phyloP scores from a whole-genome alignment of 2,888 invertebrate genomes.

The Drosophila putrida region DNA sequence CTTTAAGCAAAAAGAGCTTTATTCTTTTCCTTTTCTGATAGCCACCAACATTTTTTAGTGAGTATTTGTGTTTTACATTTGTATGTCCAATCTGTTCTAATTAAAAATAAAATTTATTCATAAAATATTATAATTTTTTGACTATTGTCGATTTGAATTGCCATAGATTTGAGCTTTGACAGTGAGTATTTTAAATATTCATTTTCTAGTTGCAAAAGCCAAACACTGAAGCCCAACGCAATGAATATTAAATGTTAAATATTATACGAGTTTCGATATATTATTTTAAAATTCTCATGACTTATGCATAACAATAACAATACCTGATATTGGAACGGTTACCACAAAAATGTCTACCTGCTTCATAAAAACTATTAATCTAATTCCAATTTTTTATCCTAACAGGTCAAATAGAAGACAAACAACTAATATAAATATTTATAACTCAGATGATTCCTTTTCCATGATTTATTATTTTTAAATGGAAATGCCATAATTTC shows the following conservation, averaged over 20 bases:
- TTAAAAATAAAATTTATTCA: constrained; percentile 12
- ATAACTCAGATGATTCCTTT: no score
- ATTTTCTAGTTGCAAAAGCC: constrained; percentile 58
- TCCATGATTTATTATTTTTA: no score
- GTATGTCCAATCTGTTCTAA: no score
- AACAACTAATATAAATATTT: no score
- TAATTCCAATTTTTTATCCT: no score
- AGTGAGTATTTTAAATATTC: constrained; percentile 55
- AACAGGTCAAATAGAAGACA: no score
- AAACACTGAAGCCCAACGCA: constrained; percentile 30
- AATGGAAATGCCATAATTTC: no score
- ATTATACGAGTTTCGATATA: background rate
- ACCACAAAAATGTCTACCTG: no score
- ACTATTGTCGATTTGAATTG: constrained; percentile 52
- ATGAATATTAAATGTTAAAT: constrained; percentile 33
- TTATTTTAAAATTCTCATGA: background rate
- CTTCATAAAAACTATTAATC: no score
- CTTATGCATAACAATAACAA: no score
- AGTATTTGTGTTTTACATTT: background rate
- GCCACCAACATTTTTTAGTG: background rate
- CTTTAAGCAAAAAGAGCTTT: background rate
- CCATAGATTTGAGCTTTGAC: constrained; percentile 47
- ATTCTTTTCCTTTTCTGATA: background rate
- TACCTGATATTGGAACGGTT: no score
- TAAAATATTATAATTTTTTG: constrained; percentile 54